Base-by-base conservation (phyloP, 2,888 invertebrate genomes). In the Psylliodes chrysocephalus region DNA sequence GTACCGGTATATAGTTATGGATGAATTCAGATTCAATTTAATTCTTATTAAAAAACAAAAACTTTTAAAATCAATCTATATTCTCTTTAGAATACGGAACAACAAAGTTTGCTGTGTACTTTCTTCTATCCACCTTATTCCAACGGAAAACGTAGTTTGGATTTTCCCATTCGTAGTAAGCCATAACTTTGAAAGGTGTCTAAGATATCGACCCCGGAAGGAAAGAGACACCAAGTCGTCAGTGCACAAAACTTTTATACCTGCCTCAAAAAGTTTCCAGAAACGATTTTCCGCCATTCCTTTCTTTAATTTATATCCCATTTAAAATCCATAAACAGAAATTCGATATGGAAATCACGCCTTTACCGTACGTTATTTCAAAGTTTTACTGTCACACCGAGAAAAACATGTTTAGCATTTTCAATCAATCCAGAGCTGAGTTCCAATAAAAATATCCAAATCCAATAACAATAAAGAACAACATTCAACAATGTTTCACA, bases 261-360 rank as follows among this genome's bases (percentile, higher is more conserved):
- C 35, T 47, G 49, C 35, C n/a, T 15, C 4, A 28, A 49, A 47
- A 57, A 47, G 19, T 57, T 47, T 6, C 28, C 19, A 14, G 12
- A 25, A 49, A 18, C 38, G 49, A 49, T 57, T 57, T 52, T 53
- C 47, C 30, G 25, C 35, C 22, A 49, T 35, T 38, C 33, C 44
- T 57, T 49, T 55, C 44, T 40, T 61, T 62, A 69, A 69, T 73
- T 67, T 66, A 65, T 57, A 62, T 62, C 63, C 68, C 65, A 63
- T 66, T 54, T 56, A 52, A 63, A 57, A 64, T 61, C 64, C 60
- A 68, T 69, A 69, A 66, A 68, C 71, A 67, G 65, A 56, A 63
- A 66, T 71, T 71, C 69, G 63, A 67, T 64, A 71, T 69, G 70
- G 70, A 71, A 70, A 70, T 73, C 72, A 70, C 70, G 71, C 68